Evolutionary conservation across 1,140 invertebrate species (phyloP), one percentile per base, ranked within the genome.

Genomic region (Lordiphosa mommai): DNA sequence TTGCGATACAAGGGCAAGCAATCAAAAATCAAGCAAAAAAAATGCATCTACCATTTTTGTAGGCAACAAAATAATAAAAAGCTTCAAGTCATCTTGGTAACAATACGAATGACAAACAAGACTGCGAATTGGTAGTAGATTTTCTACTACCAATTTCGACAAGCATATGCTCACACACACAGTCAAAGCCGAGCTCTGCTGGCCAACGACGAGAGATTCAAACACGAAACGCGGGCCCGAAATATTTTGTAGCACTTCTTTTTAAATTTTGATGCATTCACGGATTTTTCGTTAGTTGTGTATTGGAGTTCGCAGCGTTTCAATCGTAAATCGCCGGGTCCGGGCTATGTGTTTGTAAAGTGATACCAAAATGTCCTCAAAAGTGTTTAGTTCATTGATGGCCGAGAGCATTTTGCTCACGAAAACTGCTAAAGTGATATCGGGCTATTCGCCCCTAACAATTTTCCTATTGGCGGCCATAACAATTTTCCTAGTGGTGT

Each of bases 251-350:
- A 84, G 77, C 67, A 88, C 86, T 88, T 88, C 86, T 88, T 88
- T 80, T 88, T 88, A 88, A 88, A 88, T 88, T 88, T 88, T 88
- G 86, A 71, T 86, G 86, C 86, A 88, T 86, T 87, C 86, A 72
- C 63, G 50, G 72, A 61, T 44, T 67, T 76, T 79, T 51, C 64
- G 80, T 88, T 88, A 88, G 86, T 88, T 88, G 86, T 72, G 59
- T 77, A 71, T 72, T 67, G 79, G 77, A 84, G 77, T 84, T 84
- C 77, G 79, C 56, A 50, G 67, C 56, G 77, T 32, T 64, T 74
- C 40, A 69, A 12, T 67, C 74, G 49, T 30, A 20, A 34, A 20
- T 55, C 12, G 16, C 20, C 57, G 66, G 57, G 61, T 55, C 30
- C 58, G 61, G 38, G 47, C 65, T 43, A 34, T 48, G 46, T 36